Base-by-base conservation (phyloP, 37 sponge, comb jelly and placozoan species). In the Cladorhizidae sp. region DNA sequence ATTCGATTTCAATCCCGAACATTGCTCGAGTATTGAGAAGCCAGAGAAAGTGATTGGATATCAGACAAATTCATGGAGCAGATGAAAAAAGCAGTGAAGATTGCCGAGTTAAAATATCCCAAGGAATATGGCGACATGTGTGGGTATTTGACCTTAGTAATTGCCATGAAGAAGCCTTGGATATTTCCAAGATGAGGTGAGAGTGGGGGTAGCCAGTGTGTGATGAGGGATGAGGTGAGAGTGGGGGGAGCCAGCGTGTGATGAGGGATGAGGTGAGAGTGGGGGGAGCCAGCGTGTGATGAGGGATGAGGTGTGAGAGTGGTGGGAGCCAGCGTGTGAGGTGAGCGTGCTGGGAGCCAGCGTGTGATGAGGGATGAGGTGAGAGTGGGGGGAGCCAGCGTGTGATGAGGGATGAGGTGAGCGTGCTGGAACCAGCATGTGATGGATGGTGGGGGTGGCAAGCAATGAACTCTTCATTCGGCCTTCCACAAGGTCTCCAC, bases 71-170 rank as follows among this genome's bases (percentile, higher is more conserved):
- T 80, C 62, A 57, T 87, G 36, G 25, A 15, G 14, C 78, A 88
- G 32, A 36, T 88, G 32, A 40, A 77, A 37, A 41, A 70, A 14
- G 88, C 88, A 0, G 41, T 72, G n/a, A 70, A 77, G 5, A 88
- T 88, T 54, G 82, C 82, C 0, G 79, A 82, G n/a, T 14, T 25
- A 6, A 82, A 88, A 68, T 88, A 88, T 50, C 88, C 88, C 14
- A 82, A 75, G 68, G 56, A 67, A 28, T n/a, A n/a, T n/a, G n/a
- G n/a, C n/a, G n/a, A 41, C 40, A 68, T 0, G 50, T 72, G 2
- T 78, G 83, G 88, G 43, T 87, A 1, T 87, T 87, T 70, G 88
- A 88, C 67, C 83, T 82, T 7, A 81, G 82, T 31, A 56, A 70
- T 14, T 82, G 88, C 83, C 43, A 78, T 23, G 87, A 80, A 0